Evolutionary conservation across 1,140 invertebrate genomes (phyloP).

Genomic region (Neodiprion lecontei): DNA sequence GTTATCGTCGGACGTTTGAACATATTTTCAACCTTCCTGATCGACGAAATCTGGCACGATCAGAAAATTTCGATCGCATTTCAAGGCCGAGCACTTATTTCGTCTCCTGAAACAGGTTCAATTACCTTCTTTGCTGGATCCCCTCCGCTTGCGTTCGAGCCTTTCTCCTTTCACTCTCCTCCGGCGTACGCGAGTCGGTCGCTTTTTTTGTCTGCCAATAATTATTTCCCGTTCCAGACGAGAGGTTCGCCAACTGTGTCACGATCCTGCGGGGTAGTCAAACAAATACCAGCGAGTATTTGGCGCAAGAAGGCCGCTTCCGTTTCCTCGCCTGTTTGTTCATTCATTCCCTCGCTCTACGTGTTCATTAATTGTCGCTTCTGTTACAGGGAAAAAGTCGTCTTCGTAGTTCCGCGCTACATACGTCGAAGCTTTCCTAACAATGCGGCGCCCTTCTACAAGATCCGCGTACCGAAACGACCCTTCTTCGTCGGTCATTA

Average conservation of each 20-base stretch:
- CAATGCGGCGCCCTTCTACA: slow-evolving; percentile 27
- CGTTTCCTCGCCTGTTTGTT: no score
- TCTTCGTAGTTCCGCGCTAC: slow-evolving; percentile 43
- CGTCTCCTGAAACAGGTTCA: background rate
- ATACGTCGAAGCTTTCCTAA: slow-evolving; percentile 37
- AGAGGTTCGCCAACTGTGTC: background rate
- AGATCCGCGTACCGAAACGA: background rate
- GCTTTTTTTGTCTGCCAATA: background rate
- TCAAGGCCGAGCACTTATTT: no score
- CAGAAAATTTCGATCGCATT: no score
- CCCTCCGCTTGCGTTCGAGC: background rate
- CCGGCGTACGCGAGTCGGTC: background rate
- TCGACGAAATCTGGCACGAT: no score
- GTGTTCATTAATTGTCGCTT: background rate
- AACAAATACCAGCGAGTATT: no score
- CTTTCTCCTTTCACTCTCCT: slow-evolving; percentile 7
- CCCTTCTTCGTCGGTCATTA: background rate
- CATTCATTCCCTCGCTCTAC: no score
- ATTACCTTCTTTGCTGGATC: background rate
- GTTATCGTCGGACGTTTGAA: no score
- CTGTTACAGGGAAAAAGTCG: slow-evolving; percentile 42
- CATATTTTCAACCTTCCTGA: no score
- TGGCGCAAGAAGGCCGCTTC: no score
- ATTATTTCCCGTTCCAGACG: background rate
- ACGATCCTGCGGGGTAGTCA: background rate